A percentile compares a stretch with the other conserved stretches of the same genome.
These are phyloP conservation scores for Troides aeacus DNA, from an alignment of 2,888 invertebrate species.

Conservation along the genomic window DNA sequence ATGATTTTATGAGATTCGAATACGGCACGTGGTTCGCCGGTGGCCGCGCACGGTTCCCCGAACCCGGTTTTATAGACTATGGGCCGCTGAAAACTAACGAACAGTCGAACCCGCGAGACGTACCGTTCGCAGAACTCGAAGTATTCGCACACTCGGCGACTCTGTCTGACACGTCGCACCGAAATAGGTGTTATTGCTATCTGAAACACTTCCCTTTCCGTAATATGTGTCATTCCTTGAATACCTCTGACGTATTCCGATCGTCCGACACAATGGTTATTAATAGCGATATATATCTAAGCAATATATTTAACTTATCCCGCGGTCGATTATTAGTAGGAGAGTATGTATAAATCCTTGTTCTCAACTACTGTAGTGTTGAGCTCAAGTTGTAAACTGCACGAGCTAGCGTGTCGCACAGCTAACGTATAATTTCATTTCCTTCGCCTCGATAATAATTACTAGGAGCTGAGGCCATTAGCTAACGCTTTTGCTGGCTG, in stretches of 20 bases:
- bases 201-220: slow-evolving; percentile 36
- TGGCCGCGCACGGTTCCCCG: slow-evolving; percentile 61
- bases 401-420: slow-evolving; percentile 27
- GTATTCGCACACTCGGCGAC: slow-evolving; percentile 33
- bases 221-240: slow-evolving; percentile 15
- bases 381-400: slow-evolving; percentile 18
- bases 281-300: not conserved
- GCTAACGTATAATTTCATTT: slow-evolving; percentile 30
- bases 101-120: slow-evolving; percentile 55
- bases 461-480: slow-evolving; percentile 25
- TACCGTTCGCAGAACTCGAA: slow-evolving; percentile 42
- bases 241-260: not conserved
- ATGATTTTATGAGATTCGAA: slow-evolving; percentile 58
- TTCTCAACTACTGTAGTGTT: slow-evolving; percentile 6
- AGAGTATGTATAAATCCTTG: slow-evolving; percentile 4
- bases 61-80: slow-evolving; percentile 71
- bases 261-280: not conserved
- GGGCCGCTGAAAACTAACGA: slow-evolving; percentile 72
- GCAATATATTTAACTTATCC: not conserved
- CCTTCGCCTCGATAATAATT: slow-evolving; percentile 28
- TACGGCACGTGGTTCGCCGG: slow-evolving; percentile 58
- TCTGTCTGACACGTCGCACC: slow-evolving; percentile 28
- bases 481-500: slow-evolving; percentile 27
- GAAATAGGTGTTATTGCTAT: slow-evolving; percentile 35
- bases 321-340: not conserved